Percentiles rank a stretch among this genome's conserved stretches.
Conservation (phyloP, 1,140 invertebrate species). For the Calycopis cecrops region DNA sequence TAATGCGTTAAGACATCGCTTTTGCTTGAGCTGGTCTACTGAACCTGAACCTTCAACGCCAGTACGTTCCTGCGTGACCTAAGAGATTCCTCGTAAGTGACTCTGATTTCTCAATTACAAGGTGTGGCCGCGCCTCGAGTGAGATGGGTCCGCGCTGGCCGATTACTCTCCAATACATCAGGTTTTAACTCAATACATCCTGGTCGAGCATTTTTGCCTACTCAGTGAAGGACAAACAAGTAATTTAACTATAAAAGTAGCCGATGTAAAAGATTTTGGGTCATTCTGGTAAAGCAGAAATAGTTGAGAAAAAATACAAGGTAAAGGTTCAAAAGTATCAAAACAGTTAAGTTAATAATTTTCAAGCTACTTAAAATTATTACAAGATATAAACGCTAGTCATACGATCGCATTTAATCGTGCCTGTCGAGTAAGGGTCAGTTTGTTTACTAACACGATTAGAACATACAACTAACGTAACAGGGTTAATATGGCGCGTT, state of each 20-base stretch:
- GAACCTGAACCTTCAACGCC: constrained; percentile 87
- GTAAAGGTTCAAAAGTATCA: no score
- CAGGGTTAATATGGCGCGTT: constrained; percentile 1
- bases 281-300: no score
- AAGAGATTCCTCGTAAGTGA: no score
- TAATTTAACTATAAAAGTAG: constrained; percentile 82
- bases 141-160: constrained; percentile 77
- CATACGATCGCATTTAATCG: no score
- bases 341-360: no score
- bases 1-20: constrained; percentile 79
- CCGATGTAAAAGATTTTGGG: constrained; percentile 82
- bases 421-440: no score
- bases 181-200: constrained; percentile 69
- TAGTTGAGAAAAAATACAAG: constrained; percentile 78
- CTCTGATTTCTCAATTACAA: constrained; percentile 81
- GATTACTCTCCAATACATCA: constrained; percentile 58
- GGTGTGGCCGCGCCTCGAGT: constrained; percentile 81
- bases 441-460: not conserved
- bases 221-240: constrained; percentile 73
- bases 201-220: constrained; percentile 59
- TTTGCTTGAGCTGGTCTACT: constrained; percentile 83
- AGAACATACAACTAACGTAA: not conserved
- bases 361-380: no score
- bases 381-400: no score
- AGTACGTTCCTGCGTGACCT: constrained; percentile 83